phyloP scores from a whole-genome alignment of 2,888 invertebrate genomes.

The Noctua pronuba region DNA sequence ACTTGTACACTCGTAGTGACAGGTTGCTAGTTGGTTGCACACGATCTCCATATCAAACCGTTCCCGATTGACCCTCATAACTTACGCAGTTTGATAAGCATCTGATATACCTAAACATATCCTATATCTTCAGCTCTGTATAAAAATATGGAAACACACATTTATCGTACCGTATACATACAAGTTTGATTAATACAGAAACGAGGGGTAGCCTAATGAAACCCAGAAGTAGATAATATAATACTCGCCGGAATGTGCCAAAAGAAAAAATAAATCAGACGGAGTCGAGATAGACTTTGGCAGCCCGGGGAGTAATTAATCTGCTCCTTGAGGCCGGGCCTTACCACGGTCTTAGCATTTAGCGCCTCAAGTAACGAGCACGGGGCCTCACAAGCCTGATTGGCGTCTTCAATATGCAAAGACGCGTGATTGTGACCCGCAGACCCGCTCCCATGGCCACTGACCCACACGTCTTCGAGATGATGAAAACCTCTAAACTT shows the following conservation, averaged over 20 bases:
- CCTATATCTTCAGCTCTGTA: slow-evolving; percentile 2
- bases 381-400: slow-evolving; percentile 74
- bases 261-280: slow-evolving; percentile 61
- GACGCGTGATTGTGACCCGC: slow-evolving; percentile 53
- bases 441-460: neutral
- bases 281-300: slow-evolving; percentile 62
- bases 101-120: slow-evolving; percentile 23
- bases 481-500: slow-evolving; percentile 49
- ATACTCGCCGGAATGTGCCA: slow-evolving; percentile 44
- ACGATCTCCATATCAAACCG: slow-evolving; percentile 38
- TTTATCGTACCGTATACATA: slow-evolving; percentile 33
- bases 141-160: slow-evolving; percentile 38
- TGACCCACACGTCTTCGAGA: slow-evolving; percentile 22
- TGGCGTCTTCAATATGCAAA: slow-evolving; percentile 83
- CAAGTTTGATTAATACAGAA: slow-evolving; percentile 45
- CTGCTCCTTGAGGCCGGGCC: slow-evolving; percentile 68
- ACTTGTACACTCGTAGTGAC: slow-evolving; percentile 34
- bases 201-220: slow-evolving; percentile 46
- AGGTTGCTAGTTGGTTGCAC: slow-evolving; percentile 47
- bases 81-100: slow-evolving; percentile 53
- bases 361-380: slow-evolving; percentile 77
- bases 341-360: slow-evolving; percentile 66
- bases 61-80: slow-evolving; percentile 50
- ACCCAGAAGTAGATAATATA: slow-evolving; percentile 54
- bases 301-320: slow-evolving; percentile 78